Percentiles rank a stretch among this genome's conserved stretches.
Conservation (phyloP, 1,140 invertebrate genomes). For the Drosophila biarmipes region DNA sequence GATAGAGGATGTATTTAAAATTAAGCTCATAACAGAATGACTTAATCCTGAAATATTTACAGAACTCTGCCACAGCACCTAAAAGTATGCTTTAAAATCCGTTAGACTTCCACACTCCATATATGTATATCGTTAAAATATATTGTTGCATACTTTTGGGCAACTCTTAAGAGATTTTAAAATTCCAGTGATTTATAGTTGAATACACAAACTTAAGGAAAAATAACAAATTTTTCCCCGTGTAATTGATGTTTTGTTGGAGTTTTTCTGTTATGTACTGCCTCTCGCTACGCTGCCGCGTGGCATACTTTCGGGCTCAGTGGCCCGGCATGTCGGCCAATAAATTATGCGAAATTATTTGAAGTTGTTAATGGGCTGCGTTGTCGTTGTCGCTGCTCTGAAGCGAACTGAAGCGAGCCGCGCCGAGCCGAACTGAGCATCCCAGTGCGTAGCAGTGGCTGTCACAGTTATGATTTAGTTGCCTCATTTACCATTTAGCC, state of each 20-base stretch:
- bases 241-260: constrained; percentile 41
- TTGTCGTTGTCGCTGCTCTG: constrained; percentile 24
- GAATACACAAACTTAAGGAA: neutral
- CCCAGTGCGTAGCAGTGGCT: constrained; percentile 60
- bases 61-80: neutral
- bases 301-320: constrained; percentile 55
- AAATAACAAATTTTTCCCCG: neutral
- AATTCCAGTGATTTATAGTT: too few relatives aligned
- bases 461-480: constrained; percentile 72
- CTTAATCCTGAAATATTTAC: too few relatives aligned
- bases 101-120: too few relatives aligned
- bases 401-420: neutral
- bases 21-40: too few relatives aligned
- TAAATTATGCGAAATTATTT: constrained; percentile 77
- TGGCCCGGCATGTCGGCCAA: constrained; percentile 59
- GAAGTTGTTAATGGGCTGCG: constrained; percentile 65
- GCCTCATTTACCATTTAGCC: constrained; percentile 51
- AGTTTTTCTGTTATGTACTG: constrained; percentile 20
- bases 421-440: constrained; percentile 3
- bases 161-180: neutral
- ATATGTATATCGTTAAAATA: too few relatives aligned
- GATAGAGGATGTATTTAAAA: too few relatives aligned
- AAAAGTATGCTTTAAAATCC: neutral
- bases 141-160: neutral
- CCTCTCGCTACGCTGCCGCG: constrained; percentile 22